Evolutionary conservation across 2,797 vertebrate species (phyloP).

Genomic region (Vipera latastei): DNA sequence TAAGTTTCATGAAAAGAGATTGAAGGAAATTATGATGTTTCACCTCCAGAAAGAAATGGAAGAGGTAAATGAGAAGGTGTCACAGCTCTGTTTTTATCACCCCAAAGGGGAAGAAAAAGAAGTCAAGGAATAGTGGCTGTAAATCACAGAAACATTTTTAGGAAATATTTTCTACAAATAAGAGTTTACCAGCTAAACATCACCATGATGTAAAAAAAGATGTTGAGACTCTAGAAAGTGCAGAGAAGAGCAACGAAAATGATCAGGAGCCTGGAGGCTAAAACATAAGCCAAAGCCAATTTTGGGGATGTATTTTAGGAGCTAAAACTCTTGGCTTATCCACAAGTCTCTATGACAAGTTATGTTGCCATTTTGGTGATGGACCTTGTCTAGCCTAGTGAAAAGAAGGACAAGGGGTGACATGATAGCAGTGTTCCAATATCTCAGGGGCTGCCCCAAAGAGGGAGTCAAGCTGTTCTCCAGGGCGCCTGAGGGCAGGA

Average conservation of each 20-base stretch:
- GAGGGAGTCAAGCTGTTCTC: too few species aligned
- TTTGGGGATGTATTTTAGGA: background rate
- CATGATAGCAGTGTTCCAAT: too few species aligned
- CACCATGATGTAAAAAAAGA: too few species aligned
- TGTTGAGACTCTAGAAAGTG: too few species aligned
- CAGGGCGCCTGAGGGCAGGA: too few species aligned
- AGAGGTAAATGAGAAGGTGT: background rate
- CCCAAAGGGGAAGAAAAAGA: background rate
- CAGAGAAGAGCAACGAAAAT: too few species aligned
- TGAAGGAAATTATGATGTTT: background rate
- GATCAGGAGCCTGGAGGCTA: too few species aligned
- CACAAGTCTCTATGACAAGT: background rate
- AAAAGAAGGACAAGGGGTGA: too few species aligned
- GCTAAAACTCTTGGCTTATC: background rate
- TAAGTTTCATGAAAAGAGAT: background rate
- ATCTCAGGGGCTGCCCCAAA: too few species aligned
- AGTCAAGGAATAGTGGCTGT: background rate
- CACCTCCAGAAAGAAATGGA: background rate
- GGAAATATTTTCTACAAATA: background rate
- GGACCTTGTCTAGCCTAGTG: too few species aligned
- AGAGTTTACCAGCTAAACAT: background rate
- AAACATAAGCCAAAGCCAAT: background rate
- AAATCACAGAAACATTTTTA: background rate
- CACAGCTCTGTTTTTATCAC: background rate
- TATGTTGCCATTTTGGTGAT: background rate